phyloP scores from a whole-genome alignment of 2,888 invertebrate genomes.

The Clepsis dumicolana region DNA sequence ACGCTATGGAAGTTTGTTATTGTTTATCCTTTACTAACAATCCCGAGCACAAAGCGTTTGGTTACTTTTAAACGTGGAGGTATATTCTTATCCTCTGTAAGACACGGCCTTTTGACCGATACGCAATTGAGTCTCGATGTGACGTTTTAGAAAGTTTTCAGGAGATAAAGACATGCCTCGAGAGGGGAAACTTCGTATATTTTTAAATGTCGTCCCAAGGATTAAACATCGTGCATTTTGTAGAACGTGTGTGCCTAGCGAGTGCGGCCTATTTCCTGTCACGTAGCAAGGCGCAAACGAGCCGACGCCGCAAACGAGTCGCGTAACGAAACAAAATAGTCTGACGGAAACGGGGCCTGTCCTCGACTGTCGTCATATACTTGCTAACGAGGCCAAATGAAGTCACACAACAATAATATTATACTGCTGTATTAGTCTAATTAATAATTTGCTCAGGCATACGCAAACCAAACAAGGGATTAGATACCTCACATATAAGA shows the following conservation, averaged over 20 bases:
- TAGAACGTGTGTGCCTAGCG: conserved; percentile 40
- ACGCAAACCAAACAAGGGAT: background rate
- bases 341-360: conserved; percentile 44
- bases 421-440: conserved; percentile 21
- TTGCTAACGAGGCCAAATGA: conserved; percentile 43
- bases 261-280: conserved; percentile 66
- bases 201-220: conserved; percentile 27
- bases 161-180: background rate
- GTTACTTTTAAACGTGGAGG: conserved; percentile 6
- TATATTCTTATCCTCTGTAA: conserved; percentile 6
- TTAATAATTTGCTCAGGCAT: conserved; percentile 23
- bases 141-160: background rate
- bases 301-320: conserved; percentile 60
- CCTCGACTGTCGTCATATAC: conserved; percentile 25
- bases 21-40: conserved; percentile 73
- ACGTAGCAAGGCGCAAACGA: conserved; percentile 67
- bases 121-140: background rate
- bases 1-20: conserved; percentile 60
- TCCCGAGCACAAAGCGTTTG: conserved; percentile 60
- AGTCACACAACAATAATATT: conserved; percentile 25
- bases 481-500: background rate
- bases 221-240: conserved; percentile 26
- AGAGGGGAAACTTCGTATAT: background rate
- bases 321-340: conserved; percentile 49
- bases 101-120: background rate